A percentile compares a stretch with the other conserved stretches of the same genome.
Evolutionary conservation across 2,797 vertebrate genomes (phyloP).

Genomic region (Eulemur albifrons): DNA sequence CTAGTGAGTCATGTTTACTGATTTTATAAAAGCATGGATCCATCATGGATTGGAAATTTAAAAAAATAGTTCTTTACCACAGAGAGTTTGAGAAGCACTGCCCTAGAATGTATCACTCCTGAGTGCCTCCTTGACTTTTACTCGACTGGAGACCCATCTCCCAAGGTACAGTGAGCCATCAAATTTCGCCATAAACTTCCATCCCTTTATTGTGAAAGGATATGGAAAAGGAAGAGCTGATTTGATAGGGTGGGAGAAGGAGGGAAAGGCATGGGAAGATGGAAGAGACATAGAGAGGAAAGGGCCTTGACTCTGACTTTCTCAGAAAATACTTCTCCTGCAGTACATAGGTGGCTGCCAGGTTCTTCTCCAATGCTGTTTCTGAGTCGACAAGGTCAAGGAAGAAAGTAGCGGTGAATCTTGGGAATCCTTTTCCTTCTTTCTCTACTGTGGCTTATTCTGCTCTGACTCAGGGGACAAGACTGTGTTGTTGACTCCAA

Average conservation of each 20-base stretch:
- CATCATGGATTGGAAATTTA: neutral
- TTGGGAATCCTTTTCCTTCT: neutral
- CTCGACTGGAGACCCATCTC: neutral
- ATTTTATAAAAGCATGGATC: constrained; percentile 5
- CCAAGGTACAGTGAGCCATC: neutral
- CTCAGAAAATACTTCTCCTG: neutral
- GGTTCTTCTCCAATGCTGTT: neutral
- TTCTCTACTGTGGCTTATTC: neutral
- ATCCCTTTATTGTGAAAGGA: neutral
- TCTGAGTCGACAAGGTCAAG: neutral
- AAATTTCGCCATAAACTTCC: neutral
- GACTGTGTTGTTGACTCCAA: neutral
- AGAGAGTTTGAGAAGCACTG: neutral
- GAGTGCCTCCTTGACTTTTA: neutral
- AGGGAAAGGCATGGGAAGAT: neutral
- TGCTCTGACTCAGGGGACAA: neutral
- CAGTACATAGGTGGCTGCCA: neutral
- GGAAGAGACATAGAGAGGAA: neutral
- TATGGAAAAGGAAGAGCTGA: neutral
- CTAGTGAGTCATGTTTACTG: neutral
- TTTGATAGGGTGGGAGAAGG: neutral
- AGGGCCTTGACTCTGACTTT: neutral
- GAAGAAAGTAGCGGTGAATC: neutral
- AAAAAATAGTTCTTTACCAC: neutral
- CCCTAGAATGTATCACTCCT: neutral